Evolutionary conservation across 2,113 vertebrate genomes (phyloP).

Genomic region (Turdus rufiventris): DNA sequence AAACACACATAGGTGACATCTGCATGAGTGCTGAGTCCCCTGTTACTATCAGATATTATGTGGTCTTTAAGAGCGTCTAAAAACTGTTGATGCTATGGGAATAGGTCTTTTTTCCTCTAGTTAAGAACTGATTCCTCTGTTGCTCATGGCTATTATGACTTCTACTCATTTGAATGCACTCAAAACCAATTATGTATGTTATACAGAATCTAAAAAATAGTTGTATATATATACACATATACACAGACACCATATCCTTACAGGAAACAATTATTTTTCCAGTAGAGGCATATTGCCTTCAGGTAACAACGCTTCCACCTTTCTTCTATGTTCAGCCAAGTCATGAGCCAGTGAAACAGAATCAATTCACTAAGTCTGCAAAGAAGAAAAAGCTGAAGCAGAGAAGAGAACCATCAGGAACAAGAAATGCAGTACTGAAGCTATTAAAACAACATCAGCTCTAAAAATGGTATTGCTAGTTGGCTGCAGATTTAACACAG

Average conservation of each 20-base stretch:
- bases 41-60: not conserved
- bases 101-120: not conserved
- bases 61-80: not conserved
- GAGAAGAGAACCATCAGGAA: not conserved
- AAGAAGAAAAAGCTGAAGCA: not conserved
- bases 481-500: not conserved
- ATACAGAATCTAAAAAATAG: not conserved
- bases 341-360: not conserved
- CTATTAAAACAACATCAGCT: not conserved
- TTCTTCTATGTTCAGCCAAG: not conserved
- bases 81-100: not conserved
- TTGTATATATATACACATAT: not conserved
- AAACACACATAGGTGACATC: not conserved
- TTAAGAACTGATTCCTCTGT: not conserved
- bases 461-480: not conserved
- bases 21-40: not conserved
- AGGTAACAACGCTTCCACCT: not conserved
- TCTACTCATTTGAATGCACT: not conserved
- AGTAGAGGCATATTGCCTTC: not conserved
- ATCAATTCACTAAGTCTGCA: not conserved
- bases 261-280: not conserved
- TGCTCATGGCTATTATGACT: not conserved
- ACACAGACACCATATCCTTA: not conserved
- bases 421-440: not conserved
- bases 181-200: not conserved